Percentiles rank a stretch among this genome's conserved stretches.
These are phyloP conservation scores for Aleiodes sp. DNA, from an alignment of 1,140 invertebrate species.

Conservation along the genomic window DNA sequence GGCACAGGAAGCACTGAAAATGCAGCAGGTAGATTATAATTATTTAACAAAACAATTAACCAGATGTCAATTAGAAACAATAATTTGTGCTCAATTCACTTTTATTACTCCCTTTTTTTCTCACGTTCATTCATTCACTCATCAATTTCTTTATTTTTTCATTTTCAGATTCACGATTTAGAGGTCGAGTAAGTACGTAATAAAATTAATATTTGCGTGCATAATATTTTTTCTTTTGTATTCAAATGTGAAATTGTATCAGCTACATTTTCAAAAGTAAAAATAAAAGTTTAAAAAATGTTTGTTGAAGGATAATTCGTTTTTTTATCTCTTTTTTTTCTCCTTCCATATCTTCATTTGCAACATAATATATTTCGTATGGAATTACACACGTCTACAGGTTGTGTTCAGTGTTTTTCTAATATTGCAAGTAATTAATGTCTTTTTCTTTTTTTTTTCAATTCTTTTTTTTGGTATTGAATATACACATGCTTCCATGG, in stretches of 20 bases:
- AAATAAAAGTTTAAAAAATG: background rate
- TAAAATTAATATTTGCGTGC: background rate
- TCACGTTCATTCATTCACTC: background rate
- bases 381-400: slow-evolving; percentile 4
- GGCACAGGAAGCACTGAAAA: slow-evolving; percentile 81
- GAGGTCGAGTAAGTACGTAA: slow-evolving; percentile 24
- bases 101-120: slow-evolving; percentile 3
- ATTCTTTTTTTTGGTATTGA: slow-evolving; percentile 13
- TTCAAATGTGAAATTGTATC: background rate
- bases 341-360: background rate
- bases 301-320: background rate
- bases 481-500: slow-evolving; percentile 5
- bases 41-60: background rate
- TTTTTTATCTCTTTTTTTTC: background rate
- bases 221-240: background rate
- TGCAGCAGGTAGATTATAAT: slow-evolving; percentile 73
- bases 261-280: background rate
- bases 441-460: background rate
- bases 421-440: background rate
- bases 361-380: slow-evolving; percentile 6
- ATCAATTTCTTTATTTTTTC: slow-evolving; percentile 7
- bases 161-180: slow-evolving; percentile 32
- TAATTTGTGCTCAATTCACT: background rate
- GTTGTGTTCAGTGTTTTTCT: background rate
- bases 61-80: background rate